phyloP scores from a whole-genome alignment of 2,113 vertebrate genomes.

The Desmodus rotundus region DNA sequence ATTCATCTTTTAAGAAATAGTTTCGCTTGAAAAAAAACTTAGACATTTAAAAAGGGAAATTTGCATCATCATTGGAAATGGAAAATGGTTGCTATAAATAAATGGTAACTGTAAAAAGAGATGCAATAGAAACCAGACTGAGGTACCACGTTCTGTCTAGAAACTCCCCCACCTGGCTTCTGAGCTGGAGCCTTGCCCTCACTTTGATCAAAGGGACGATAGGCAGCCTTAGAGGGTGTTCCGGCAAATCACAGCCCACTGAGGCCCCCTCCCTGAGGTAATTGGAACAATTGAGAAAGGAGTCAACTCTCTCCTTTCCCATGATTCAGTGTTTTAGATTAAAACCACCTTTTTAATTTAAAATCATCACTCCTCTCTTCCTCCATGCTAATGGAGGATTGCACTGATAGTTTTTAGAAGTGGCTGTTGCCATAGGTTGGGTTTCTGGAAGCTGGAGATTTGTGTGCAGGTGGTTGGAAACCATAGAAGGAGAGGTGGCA shows the following conservation, averaged over 20 bases:
- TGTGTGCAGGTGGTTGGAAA: neutral
- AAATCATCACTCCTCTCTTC: neutral
- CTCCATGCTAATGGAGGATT: rapidly evolving
- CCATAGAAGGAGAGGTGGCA: neutral
- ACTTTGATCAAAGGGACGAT: neutral
- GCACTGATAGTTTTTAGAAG: neutral
- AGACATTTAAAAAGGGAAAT: neutral
- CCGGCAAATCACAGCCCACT: neutral
- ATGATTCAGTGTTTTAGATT: conserved; percentile 11
- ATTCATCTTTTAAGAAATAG: neutral
- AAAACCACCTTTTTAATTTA: conserved; percentile 1
- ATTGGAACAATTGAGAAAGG: neutral
- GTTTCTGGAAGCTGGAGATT: neutral
- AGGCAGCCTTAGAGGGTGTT: rapidly evolving
- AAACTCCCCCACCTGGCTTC: neutral
- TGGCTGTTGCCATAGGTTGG: neutral
- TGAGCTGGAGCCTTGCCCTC: neutral
- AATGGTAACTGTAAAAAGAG: neutral
- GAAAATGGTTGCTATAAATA: neutral
- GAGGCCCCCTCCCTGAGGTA: neutral
- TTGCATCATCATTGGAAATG: neutral
- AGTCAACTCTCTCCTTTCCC: neutral
- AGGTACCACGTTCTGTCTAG: neutral
- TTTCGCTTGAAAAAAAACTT: neutral
- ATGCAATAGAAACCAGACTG: neutral